Evolutionary conservation across 2,888 invertebrate species (phyloP), one percentile per base, ranked within the genome.

Genomic region (Aplocera efformata): DNA sequence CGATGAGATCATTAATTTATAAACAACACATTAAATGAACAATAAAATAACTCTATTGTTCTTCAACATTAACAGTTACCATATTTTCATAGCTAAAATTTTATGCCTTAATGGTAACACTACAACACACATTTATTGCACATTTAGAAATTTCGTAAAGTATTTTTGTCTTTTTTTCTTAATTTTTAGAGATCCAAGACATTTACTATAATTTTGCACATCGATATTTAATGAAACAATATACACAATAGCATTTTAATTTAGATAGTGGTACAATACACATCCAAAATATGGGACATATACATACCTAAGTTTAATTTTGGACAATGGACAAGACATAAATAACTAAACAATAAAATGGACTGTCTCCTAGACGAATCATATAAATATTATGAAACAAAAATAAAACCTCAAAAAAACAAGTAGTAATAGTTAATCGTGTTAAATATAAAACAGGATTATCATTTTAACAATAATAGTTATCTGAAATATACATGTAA

Each of bases 111-210:
- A 86, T 76, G 83, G 84, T 85, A 86, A 86, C 81, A 86, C 89
- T 89, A 88, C 88, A 81, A 88, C 88, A 88, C 88, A 88, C 88
- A 88, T 82, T 88, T 88, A 88, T 88, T 88, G 88, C 89, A 89
- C 89, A 88, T 88, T 88, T 85, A 89, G 88, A 88, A 88, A 84
- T 83, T 88, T 84, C 75, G 72, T 85, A 85, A 88, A 85, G 79
- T 88, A 75, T 86, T 85, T 85, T 86, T 86, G 79, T 83, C 79
- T 83, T 85, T 88, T 86, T 84, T 83, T 81, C 74, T 74, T 81
- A 78, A 81, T 79, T 84, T 86, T 86, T 85, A 84, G 82, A 86
- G 83, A 85, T 86, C 85, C 85, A 85, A 88, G 85, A 88, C 86
- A 84, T 85, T 84, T 82, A 86, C 80, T 86, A 88, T 85, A 86